Conservation (phyloP, 1,140 invertebrate species). For the Psilanteris sp. region DNA sequence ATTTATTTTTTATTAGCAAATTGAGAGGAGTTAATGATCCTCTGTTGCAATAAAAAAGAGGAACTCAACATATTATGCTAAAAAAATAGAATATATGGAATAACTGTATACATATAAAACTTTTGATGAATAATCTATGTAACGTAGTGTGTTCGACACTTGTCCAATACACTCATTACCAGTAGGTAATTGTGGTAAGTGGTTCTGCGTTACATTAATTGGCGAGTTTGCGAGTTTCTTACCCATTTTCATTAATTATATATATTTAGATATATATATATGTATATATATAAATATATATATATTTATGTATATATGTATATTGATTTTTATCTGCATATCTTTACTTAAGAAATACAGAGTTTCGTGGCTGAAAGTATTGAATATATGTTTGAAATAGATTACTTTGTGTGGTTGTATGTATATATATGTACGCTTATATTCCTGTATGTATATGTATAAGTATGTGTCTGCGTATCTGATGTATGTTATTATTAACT, state of each 20-base stretch:
- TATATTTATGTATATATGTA: slow-evolving; percentile 35
- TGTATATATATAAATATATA: slow-evolving; percentile 43
- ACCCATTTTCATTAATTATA: slow-evolving; percentile 43
- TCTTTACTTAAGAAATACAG: no score
- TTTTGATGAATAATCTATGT: slow-evolving; percentile 68
- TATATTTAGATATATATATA: slow-evolving; percentile 23
- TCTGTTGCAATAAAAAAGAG: no score
- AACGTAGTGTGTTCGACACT: slow-evolving; percentile 65
- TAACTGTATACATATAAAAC: slow-evolving; percentile 74
- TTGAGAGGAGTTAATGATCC: no score
- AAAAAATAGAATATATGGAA: slow-evolving; percentile 74
- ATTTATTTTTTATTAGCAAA: no score
- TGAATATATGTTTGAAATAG: slow-evolving; percentile 15
- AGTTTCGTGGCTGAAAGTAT: slow-evolving; percentile 23
- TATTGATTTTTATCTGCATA: slow-evolving; percentile 38
- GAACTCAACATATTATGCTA: slow-evolving; percentile 72
- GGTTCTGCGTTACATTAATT: slow-evolving; percentile 46
- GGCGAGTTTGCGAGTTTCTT: slow-evolving; percentile 59
- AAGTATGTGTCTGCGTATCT: slow-evolving; percentile 18
- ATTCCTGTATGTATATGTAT: slow-evolving; percentile 32
- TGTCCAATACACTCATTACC: slow-evolving; percentile 68
- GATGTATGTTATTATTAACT: slow-evolving; percentile 22
- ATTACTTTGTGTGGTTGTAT: slow-evolving; percentile 20
- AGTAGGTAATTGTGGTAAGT: slow-evolving; percentile 69
- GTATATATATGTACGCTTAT: slow-evolving; percentile 7